Evolutionary conservation across 2,888 invertebrate species (phyloP), one percentile per base, ranked within the genome.

Genomic region (Andrena praecox): DNA sequence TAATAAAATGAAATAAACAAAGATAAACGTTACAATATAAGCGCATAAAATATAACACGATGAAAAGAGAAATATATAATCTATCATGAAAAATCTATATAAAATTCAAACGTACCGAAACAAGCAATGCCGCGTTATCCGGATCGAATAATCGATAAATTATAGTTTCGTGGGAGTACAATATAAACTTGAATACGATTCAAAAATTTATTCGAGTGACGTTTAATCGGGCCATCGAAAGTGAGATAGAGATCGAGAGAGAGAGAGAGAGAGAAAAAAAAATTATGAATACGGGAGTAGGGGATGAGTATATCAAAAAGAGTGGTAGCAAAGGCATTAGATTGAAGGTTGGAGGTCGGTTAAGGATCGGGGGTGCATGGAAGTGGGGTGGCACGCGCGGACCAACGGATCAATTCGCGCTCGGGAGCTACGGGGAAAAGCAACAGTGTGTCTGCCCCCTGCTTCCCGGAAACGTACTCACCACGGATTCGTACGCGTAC

Each of bases 371-470:
- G 85, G 85, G 82, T 85, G 82, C 66, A 66, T 68, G 71, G 76
- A 74, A 80, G 84, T 69, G 90, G 85, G 84, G 84, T 87, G 85
- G 77, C 73, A 85, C 87, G 90, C 89, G 88, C 89, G 88, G 84
- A 88, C 89, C 88, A 89, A 85, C 88, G 91, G 92, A 92, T 92
- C 92, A 92, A 92, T 92, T 92, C 91, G 89, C 88, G 88, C 88
- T 89, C 80, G 86, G 87, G 78, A 85, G 89, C 86, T 88, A 87
- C 87, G 80, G 84, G 83, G 86, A 86, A 88, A 88, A 92, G 91
- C 90, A 92, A 92, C 91, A 90, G 91, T 91, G 84, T 89, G 84
- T 85, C 86, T 82, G 76, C 72, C 86, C 85, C 88, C 62, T 84
- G 80, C 80, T 83, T 82, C 84, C 84, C 77, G 82, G 84, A 85